Percentiles rank a stretch among this genome's conserved stretches.
These are phyloP conservation scores for Sycophaga agraensis DNA, from an alignment of 1,140 invertebrate species.

Conservation along the genomic window DNA sequence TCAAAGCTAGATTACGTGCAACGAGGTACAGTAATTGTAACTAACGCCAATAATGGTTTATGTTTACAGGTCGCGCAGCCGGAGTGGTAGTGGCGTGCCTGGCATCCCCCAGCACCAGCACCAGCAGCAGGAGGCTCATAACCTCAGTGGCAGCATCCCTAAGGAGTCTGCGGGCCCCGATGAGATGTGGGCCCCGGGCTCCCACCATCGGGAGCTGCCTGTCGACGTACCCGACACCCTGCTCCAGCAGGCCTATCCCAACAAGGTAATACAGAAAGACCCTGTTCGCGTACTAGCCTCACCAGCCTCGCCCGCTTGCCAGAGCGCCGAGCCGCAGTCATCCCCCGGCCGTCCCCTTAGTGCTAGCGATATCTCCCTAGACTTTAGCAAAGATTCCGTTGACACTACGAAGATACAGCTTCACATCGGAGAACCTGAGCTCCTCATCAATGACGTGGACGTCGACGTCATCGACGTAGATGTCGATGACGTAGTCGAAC, in stretches of 20 bases:
- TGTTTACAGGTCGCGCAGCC: conserved; percentile 53
- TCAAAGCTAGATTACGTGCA: too few species aligned
- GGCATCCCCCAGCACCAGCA: conserved; percentile 49
- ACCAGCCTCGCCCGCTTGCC: conserved; percentile 20
- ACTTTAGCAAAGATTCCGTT: conserved; percentile 40
- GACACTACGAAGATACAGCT: conserved; percentile 51
- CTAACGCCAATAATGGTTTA: too few species aligned
- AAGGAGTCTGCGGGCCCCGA: conserved; percentile 51
- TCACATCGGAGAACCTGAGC: conserved; percentile 41
- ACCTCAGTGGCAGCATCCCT: conserved; percentile 45
- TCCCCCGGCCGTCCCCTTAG: conserved; percentile 37
- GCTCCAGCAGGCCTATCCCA: conserved; percentile 86
- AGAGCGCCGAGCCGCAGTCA: conserved; percentile 22
- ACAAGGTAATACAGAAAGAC: conserved; percentile 71
- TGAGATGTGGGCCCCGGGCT: conserved; percentile 57
- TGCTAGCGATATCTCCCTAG: conserved; percentile 53
- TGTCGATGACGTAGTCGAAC: conserved; percentile 9
- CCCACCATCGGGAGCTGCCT: conserved; percentile 92
- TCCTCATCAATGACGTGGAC: conserved; percentile 10
- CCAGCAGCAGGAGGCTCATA: conserved; percentile 50
- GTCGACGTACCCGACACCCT: conserved; percentile 97
- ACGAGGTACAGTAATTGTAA: too few species aligned
- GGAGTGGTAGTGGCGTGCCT: conserved; percentile 50
- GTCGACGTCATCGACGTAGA: conserved; percentile 12
- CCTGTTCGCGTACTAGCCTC: conserved; percentile 39